These are phyloP conservation scores for Eurois occulta DNA, from an alignment of 2,888 invertebrate genomes.

Conservation along the genomic window DNA sequence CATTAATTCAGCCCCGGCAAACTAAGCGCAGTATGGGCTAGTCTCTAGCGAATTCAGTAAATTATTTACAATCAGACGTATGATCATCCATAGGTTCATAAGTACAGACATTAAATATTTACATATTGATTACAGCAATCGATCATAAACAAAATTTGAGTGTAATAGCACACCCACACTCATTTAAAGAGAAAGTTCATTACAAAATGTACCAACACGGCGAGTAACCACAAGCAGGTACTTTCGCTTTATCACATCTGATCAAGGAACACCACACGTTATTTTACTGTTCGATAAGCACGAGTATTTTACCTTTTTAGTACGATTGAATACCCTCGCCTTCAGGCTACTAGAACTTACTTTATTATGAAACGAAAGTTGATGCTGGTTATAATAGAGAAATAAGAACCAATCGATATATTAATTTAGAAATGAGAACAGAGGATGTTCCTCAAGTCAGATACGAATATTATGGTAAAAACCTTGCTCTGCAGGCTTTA, in stretches of 20 bases:
- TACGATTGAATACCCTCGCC: slow-evolving; percentile 31
- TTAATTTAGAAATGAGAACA: slow-evolving; percentile 16
- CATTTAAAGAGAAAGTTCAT: slow-evolving; percentile 77
- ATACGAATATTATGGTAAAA: slow-evolving; percentile 33
- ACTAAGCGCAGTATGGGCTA: too few species aligned
- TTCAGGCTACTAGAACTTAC: slow-evolving; percentile 20
- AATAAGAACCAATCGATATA: slow-evolving; percentile 3
- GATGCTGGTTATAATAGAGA: background rate
- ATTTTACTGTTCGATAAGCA: slow-evolving; percentile 55
- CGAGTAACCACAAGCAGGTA: slow-evolving; percentile 62
- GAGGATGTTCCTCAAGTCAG: slow-evolving; percentile 7
- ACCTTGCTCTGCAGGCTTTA: slow-evolving; percentile 3
- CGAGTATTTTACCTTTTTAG: slow-evolving; percentile 38
- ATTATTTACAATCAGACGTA: background rate
- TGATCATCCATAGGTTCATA: slow-evolving; percentile 1
- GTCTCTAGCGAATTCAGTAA: background rate
- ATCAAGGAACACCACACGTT: slow-evolving; percentile 61
- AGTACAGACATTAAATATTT: slow-evolving; percentile 48
- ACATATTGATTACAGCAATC: slow-evolving; percentile 61
- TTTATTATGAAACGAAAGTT: slow-evolving; percentile 28
- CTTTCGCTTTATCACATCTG: slow-evolving; percentile 73
- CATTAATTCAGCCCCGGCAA: background rate
- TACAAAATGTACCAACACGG: slow-evolving; percentile 63
- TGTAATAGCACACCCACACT: slow-evolving; percentile 65
- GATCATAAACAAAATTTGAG: slow-evolving; percentile 59